Percentiles rank a stretch among this genome's conserved stretches.
Evolutionary conservation across 2,113 vertebrate species (phyloP).

Genomic region (Aplodontia rufa): DNA sequence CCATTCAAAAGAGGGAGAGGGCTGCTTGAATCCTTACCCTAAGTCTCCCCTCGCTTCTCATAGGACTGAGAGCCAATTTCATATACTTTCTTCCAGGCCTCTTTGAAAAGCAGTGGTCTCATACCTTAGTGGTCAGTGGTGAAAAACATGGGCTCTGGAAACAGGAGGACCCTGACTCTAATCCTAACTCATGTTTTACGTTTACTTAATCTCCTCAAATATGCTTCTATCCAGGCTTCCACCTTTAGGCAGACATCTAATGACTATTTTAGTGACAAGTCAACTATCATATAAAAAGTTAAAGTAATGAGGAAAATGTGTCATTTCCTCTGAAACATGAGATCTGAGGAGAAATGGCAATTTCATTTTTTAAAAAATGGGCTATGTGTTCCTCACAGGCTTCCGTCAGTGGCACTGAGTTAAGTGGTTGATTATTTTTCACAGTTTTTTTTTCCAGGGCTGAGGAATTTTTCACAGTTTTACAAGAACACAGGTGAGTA

Average conservation of each 20-base stretch:
- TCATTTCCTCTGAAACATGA: not conserved
- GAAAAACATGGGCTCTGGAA: not conserved
- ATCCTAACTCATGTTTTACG: not conserved
- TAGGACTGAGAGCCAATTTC: not conserved
- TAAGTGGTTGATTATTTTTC: not conserved
- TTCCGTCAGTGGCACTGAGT: not conserved
- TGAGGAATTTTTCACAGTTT: too few species aligned
- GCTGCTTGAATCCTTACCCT: not conserved
- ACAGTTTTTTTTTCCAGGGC: too few species aligned
- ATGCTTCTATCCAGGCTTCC: not conserved
- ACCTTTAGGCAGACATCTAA: not conserved
- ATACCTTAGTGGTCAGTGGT: not conserved
- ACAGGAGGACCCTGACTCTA: not conserved
- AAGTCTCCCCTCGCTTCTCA: not conserved
- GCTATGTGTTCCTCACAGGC: not conserved
- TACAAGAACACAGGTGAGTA: not conserved
- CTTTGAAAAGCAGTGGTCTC: not conserved
- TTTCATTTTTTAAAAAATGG: not conserved
- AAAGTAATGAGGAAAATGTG: not conserved
- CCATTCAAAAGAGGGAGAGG: not conserved
- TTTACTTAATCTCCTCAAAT: not conserved
- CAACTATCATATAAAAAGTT: not conserved
- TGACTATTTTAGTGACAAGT: not conserved
- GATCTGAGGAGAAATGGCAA: not conserved
- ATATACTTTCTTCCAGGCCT: not conserved